Evolutionary conservation across 2,113 vertebrate species (phyloP).

Genomic region (Ploceus nigricollis): DNA sequence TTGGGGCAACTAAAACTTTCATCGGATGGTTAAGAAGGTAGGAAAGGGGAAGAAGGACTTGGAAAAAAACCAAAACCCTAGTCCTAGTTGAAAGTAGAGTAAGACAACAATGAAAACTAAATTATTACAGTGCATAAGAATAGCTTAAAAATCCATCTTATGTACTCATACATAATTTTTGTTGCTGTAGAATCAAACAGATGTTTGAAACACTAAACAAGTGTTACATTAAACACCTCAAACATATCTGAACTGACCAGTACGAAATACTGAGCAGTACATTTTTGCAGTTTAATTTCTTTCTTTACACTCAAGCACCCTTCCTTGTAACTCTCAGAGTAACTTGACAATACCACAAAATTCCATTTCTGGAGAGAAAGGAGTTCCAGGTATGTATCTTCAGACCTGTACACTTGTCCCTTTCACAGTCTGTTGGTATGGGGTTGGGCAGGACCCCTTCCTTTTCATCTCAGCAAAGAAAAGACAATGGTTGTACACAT

Average conservation of each 20-base stretch:
- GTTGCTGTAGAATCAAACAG: neutral
- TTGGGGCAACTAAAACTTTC: neutral
- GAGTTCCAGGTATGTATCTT: neutral
- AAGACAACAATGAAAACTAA: neutral
- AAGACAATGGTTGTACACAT: neutral
- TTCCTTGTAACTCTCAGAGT: neutral
- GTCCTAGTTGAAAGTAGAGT: neutral
- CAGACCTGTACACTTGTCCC: neutral
- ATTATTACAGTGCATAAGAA: neutral
- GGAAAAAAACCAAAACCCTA: too few relatives aligned
- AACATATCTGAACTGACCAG: neutral
- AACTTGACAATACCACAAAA: neutral
- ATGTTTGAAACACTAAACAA: neutral
- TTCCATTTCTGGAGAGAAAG: neutral
- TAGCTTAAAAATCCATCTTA: neutral
- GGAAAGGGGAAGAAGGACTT: neutral
- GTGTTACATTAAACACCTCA: neutral
- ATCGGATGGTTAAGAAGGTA: neutral
- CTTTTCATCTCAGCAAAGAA: neutral
- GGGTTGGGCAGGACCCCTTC: neutral
- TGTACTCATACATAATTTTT: neutral
- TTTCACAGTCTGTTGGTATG: neutral
- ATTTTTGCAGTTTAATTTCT: neutral
- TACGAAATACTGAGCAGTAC: neutral
- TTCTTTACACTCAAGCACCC: neutral